phyloP scores from a whole-genome alignment of 2,888 invertebrate species.

The Drosophila suboccidentalis region DNA sequence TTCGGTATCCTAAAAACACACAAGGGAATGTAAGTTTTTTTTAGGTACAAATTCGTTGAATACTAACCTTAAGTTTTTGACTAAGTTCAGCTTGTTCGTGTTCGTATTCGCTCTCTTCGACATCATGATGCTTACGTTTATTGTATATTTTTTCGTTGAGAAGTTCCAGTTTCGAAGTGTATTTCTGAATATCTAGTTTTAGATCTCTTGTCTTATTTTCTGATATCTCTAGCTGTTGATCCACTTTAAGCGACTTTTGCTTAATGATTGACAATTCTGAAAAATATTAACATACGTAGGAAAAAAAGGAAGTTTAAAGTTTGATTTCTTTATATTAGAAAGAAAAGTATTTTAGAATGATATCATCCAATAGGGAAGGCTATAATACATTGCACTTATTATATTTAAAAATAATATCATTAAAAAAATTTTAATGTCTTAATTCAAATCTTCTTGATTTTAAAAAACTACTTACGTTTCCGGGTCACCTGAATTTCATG shows the following conservation, averaged over 20 bases:
- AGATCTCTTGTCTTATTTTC: constrained; percentile 87
- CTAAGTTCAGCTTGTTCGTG: constrained; percentile 87
- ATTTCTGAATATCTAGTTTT: constrained; percentile 87
- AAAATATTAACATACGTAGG: background rate
- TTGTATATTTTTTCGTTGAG: constrained; percentile 87
- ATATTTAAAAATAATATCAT: no score
- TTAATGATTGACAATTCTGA: constrained; percentile 87
- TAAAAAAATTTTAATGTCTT: background rate
- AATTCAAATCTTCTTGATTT: background rate
- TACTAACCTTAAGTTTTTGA: constrained; percentile 86
- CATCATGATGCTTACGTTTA: constrained; percentile 87
- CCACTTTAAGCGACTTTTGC: constrained; percentile 90
- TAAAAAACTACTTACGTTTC: constrained; percentile 87
- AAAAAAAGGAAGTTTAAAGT: no score
- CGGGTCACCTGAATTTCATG: constrained; percentile 90
- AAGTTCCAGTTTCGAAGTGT: constrained; percentile 88
- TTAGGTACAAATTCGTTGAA: background rate
- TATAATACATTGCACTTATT: no score
- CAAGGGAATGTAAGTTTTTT: background rate
- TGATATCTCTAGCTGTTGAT: constrained; percentile 88
- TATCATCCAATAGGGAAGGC: no score
- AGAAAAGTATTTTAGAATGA: no score
- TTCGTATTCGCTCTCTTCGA: constrained; percentile 87
- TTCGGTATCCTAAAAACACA: constrained; percentile 88
- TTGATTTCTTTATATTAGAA: no score